Conservation (phyloP, 2,888 invertebrate species). For the Geophilus truncorum region DNA sequence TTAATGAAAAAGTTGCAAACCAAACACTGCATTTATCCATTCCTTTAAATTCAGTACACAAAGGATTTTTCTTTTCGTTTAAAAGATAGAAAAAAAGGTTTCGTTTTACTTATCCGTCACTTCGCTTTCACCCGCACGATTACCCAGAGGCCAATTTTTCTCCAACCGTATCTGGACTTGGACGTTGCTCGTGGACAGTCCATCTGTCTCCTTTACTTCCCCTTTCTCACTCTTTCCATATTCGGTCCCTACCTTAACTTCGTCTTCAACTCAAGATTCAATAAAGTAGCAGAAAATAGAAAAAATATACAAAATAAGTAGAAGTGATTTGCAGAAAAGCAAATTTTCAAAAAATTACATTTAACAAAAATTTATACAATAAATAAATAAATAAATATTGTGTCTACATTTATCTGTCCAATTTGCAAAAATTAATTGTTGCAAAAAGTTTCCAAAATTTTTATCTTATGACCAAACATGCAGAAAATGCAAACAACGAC, state of each 20-base stretch:
- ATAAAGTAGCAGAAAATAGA: neutral
- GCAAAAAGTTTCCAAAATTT: no score
- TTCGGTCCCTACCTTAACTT: neutral
- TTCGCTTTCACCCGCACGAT: slow-evolving; percentile 15
- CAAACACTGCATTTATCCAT: neutral
- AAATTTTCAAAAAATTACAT: no score
- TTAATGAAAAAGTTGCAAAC: slow-evolving; percentile 6
- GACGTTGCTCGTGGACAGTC: slow-evolving; percentile 8
- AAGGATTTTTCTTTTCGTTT: neutral
- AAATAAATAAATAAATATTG: no score
- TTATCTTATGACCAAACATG: no score
- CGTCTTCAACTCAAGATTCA: neutral
- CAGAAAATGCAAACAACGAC: no score
- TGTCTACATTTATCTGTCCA: no score
- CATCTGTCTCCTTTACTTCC: slow-evolving; percentile 17
- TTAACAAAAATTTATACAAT: no score
- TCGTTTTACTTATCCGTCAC: slow-evolving; percentile 17
- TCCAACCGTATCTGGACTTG: slow-evolving; percentile 21
- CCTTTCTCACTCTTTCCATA: neutral
- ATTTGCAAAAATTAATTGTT: no score
- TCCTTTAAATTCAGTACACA: slow-evolving; percentile 2
- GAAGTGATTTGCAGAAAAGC: no score
- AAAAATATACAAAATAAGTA: neutral
- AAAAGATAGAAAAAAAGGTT: neutral
- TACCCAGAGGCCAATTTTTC: slow-evolving; percentile 27